These are phyloP conservation scores for Petaurus breviceps DNA, from an alignment of 2,113 vertebrate species.

Conservation along the genomic window DNA sequence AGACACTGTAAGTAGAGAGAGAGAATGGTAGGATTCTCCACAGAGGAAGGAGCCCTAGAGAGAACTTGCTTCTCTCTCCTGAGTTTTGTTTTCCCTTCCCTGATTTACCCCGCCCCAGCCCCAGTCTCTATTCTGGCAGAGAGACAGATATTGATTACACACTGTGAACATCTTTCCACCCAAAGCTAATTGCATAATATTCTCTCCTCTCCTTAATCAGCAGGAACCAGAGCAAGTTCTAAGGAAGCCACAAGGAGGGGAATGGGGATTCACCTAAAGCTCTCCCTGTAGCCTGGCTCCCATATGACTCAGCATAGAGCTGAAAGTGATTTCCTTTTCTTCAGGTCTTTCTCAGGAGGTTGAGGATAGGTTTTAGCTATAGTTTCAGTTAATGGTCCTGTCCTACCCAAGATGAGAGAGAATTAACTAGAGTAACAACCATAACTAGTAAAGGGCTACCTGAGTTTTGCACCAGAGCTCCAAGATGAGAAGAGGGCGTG, in stretches of 20 bases:
- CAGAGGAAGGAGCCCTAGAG: background rate
- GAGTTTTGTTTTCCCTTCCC: background rate
- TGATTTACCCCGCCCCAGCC: background rate
- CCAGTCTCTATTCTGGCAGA: background rate
- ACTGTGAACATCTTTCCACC: constrained; percentile 18
- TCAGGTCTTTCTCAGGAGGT: background rate
- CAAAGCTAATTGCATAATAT: constrained; percentile 25
- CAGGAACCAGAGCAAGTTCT: constrained; percentile 24
- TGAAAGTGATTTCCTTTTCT: background rate
- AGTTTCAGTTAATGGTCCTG: background rate
- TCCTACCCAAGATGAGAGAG: background rate
- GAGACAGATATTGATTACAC: constrained; percentile 32
- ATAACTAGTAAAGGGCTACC: background rate
- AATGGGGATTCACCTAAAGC: background rate
- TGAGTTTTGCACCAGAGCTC: background rate
- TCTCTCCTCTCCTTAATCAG: constrained; percentile 59
- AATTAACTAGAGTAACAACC: background rate
- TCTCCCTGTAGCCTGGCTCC: background rate
- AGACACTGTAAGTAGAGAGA: background rate
- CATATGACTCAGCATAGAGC: background rate
- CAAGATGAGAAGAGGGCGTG: background rate
- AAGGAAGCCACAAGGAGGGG: background rate
- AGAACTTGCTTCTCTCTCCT: background rate
- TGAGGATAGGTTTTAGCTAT: background rate
- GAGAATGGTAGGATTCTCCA: background rate